Evolutionary conservation across 2,113 vertebrate species (phyloP).

Genomic region (Leuciscus idus): DNA sequence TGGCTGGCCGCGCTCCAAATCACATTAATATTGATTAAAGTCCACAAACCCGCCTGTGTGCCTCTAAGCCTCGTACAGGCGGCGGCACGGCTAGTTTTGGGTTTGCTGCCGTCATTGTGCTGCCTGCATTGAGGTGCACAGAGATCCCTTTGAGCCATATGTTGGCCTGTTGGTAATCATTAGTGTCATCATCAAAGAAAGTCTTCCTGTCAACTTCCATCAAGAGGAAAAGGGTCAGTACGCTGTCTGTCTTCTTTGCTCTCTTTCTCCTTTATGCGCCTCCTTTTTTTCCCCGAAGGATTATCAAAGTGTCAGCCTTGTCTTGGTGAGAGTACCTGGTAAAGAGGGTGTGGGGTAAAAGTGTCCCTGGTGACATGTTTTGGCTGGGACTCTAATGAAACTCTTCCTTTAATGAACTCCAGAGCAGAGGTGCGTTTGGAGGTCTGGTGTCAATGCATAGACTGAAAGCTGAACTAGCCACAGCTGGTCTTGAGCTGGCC

Average conservation of each 20-base stretch:
- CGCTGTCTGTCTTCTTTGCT: conserved; percentile 44
- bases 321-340: conserved; percentile 53
- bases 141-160: conserved; percentile 50
- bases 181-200: conserved; percentile 64
- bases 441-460: conserved; percentile 19
- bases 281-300: conserved; percentile 11
- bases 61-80: conserved; percentile 34
- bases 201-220: conserved; percentile 55
- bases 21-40: conserved; percentile 61
- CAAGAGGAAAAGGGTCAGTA: conserved; percentile 68
- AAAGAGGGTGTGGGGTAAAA: conserved; percentile 5
- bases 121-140: conserved; percentile 26
- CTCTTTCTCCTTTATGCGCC: conserved; percentile 52
- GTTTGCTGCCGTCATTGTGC: conserved; percentile 53
- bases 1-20: conserved; percentile 52
- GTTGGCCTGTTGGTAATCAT: conserved; percentile 69
- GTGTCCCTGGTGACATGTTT: conserved; percentile 1
- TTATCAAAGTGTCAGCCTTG: conserved; percentile 53
- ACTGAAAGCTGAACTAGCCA: conserved; percentile 33
- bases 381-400: conserved; percentile 50
- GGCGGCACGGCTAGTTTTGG: conserved; percentile 43
- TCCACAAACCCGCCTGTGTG: conserved; percentile 55
- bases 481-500: conserved; percentile 3
- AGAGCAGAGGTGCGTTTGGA: conserved; percentile 5
- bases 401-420: conserved; percentile 38